phyloP scores from a whole-genome alignment of 2,113 vertebrate species.

The Neoarius graeffei region DNA sequence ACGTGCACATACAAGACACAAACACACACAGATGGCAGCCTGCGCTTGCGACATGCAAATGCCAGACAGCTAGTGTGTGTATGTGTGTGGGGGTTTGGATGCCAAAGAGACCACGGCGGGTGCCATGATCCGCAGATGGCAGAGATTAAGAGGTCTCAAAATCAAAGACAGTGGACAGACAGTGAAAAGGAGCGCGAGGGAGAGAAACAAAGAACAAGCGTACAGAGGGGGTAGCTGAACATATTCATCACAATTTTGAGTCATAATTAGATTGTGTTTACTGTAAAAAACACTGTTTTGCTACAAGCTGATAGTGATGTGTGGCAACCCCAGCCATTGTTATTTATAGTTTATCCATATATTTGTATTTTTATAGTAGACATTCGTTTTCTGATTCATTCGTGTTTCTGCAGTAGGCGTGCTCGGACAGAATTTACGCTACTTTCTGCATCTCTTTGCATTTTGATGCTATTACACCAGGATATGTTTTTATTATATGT shows the following conservation, averaged over 20 bases:
- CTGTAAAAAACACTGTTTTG: not conserved
- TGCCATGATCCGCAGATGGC: slow-evolving; percentile 41
- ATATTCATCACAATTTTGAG: not conserved
- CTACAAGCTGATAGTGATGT: not conserved
- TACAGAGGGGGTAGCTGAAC: not conserved
- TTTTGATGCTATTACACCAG: too few species aligned
- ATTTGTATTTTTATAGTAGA: not conserved
- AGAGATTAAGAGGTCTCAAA: slow-evolving; percentile 46
- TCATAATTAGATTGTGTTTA: not conserved
- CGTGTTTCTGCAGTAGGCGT: not conserved
- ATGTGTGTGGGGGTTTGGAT: slow-evolving; percentile 17
- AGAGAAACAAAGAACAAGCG: not conserved
- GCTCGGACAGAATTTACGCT: not conserved
- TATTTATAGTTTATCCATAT: not conserved
- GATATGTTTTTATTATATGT: too few species aligned
- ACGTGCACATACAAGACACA: slow-evolving; percentile 16
- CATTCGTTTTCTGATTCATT: not conserved
- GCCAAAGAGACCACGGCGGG: slow-evolving; percentile 17
- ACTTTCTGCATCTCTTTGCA: not conserved
- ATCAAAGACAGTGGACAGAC: slow-evolving; percentile 33
- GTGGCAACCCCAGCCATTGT: too few species aligned
- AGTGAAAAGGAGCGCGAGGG: not conserved
- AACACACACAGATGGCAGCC: slow-evolving; percentile 32
- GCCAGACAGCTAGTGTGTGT: slow-evolving; percentile 32
- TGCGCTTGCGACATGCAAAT: slow-evolving; percentile 2